Evolutionary conservation across 2,113 vertebrate species (phyloP), one percentile per base, ranked within the genome.

Genomic region (Ochotona curzoniae): DNA sequence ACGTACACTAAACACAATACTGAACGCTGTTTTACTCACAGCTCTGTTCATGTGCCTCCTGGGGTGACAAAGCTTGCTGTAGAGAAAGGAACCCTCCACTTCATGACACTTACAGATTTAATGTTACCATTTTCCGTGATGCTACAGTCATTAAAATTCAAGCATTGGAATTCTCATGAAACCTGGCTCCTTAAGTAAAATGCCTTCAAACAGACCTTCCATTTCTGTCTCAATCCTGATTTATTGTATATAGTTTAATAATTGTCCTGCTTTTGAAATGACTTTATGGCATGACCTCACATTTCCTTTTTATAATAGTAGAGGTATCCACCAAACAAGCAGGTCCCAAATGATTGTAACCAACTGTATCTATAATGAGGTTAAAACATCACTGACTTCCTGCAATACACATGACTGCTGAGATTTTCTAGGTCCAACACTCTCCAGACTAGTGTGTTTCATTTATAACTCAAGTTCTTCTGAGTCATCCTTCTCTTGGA

Each of bases 381-480:
- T 44, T 51, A 44, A 86, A 91, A 89, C 64, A 3, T 47, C 83
- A 54, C 47, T 61, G 35, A 54, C 28, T 88, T 80, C 5, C 54
- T 87, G 32, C 54, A 32, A 76, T 44, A 25, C n/a, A 38, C 63
- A 0, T 54, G 57, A 69, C 57, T 71, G 8, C 20, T 61, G 54
- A 89, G n/a, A 66, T 81, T 66, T 57, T 30, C 1, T 35, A 87
- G 38, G 15, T n/a, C 11, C 8, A 87, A n/a, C 64, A 70, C 35
- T 32, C 23, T 79, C 38, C 61, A 51, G 12, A 61, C 0, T 25
- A 67, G 44, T 2, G 63, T 80, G 26, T n/a, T 63, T n/a, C 44
- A 73, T 93, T 88, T 83, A 69, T 93, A 95, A 95, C 63, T 20
- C 66, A 9, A 60, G 8, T 38, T 90, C n/a, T 86, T 71, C 12